Percentiles rank a stretch among this genome's conserved stretches.
Conservation (phyloP, 2,797 vertebrate genomes). For the Microctenopoma stevenorrisi region DNA sequence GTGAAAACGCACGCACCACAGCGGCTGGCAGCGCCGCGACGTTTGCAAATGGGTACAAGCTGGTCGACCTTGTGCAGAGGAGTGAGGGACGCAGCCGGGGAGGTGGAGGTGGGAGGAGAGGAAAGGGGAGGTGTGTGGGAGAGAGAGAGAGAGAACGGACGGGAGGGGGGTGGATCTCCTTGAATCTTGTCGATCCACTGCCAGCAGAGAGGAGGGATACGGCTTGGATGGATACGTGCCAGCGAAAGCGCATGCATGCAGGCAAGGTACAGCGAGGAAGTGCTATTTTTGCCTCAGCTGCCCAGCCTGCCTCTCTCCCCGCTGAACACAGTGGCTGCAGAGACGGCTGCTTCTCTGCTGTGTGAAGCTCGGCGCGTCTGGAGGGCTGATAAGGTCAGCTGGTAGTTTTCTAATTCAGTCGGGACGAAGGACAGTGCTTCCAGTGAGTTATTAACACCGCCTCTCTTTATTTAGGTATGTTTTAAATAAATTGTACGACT, state of each 20-base stretch:
- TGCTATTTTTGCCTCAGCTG: slow-evolving; percentile 69
- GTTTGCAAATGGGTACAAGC: slow-evolving; percentile 66
- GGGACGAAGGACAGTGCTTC: slow-evolving; percentile 29
- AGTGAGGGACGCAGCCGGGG: slow-evolving; percentile 63
- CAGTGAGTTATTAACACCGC: slow-evolving; percentile 14
- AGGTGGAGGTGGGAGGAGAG: slow-evolving; percentile 27
- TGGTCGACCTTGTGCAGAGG: slow-evolving; percentile 80
- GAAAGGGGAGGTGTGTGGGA: background rate
- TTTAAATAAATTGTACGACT: no score
- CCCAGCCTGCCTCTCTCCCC: slow-evolving; percentile 20
- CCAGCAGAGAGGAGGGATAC: slow-evolving; percentile 48
- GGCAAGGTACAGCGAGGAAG: slow-evolving; percentile 62
- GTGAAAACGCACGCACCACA: slow-evolving; percentile 43
- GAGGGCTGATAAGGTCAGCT: slow-evolving; percentile 58
- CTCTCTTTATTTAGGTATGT: background rate
- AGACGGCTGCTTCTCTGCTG: slow-evolving; percentile 11
- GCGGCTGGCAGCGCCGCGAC: slow-evolving; percentile 63
- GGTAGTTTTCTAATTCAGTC: slow-evolving; percentile 40
- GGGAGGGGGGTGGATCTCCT: slow-evolving; percentile 55
- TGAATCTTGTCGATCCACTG: slow-evolving; percentile 63
- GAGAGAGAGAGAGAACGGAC: background rate
- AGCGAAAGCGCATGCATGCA: slow-evolving; percentile 60
- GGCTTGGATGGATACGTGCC: slow-evolving; percentile 59
- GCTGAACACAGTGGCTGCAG: slow-evolving; percentile 1
- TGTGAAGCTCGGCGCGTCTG: slow-evolving; percentile 40